These are phyloP conservation scores for Eufriesea mexicana DNA, from an alignment of 1,140 invertebrate genomes.

Conservation along the genomic window DNA sequence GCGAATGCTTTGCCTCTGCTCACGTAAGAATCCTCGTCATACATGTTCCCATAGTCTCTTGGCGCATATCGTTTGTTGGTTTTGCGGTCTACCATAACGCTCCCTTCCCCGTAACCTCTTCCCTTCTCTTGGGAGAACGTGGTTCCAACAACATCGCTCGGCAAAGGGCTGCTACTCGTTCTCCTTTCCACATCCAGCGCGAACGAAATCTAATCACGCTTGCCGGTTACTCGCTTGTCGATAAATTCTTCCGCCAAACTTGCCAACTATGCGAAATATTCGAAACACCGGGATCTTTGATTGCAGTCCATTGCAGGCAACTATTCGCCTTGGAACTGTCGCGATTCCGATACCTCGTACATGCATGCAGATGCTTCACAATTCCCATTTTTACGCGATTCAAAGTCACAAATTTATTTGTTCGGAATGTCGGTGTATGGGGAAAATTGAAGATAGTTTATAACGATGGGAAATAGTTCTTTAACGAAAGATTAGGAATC, in stretches of 20 bases:
- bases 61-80: conserved; percentile 77
- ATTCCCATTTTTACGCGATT: background rate
- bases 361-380: background rate
- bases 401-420: background rate
- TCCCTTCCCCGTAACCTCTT: conserved; percentile 66
- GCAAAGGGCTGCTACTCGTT: conserved; percentile 56
- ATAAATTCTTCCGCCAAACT: conserved; percentile 36
- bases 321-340: background rate
- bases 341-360: background rate
- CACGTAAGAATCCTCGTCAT: conserved; percentile 37
- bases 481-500: background rate
- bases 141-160: conserved; percentile 57
- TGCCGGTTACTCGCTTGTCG: background rate
- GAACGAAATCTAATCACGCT: conserved; percentile 63
- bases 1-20: background rate
- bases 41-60: conserved; percentile 58
- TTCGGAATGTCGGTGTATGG: too few relatives aligned
- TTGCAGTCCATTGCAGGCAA: background rate
- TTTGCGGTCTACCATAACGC: conserved; percentile 77
- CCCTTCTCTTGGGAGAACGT: conserved; percentile 67
- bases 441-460: too few relatives aligned
- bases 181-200: conserved; percentile 43
- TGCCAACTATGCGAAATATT: conserved; percentile 33
- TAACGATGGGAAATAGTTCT: background rate
- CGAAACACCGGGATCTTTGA: background rate